Percentiles rank a stretch among this genome's conserved stretches.
Conservation (phyloP, 1,140 invertebrate genomes). For the Hyles vespertilio region DNA sequence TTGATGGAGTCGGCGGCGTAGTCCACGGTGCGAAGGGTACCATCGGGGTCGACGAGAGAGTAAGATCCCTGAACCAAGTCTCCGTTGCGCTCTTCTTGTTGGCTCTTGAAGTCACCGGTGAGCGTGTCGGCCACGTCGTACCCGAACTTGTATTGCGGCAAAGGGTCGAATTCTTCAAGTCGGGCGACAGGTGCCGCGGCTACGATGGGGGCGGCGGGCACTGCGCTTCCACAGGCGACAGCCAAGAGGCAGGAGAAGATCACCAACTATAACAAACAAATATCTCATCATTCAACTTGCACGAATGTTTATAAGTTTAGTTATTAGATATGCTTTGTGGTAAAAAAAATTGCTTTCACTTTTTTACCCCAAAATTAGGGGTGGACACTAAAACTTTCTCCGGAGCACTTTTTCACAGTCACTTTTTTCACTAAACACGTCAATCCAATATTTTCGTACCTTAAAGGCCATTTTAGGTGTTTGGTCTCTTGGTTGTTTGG, state of each 20-base stretch:
- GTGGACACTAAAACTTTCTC: slow-evolving; percentile 13
- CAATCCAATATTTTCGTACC: slow-evolving; percentile 51
- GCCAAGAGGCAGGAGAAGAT: slow-evolving; percentile 57
- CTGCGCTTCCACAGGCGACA: slow-evolving; percentile 48
- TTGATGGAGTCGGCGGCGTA: slow-evolving; percentile 78
- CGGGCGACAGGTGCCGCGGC: slow-evolving; percentile 58
- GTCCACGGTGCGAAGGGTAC: slow-evolving; percentile 75
- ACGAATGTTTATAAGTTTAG: slow-evolving; percentile 1
- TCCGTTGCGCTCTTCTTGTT: slow-evolving; percentile 78
- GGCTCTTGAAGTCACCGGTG: slow-evolving; percentile 79
- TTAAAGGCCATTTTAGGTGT: slow-evolving; percentile 60
- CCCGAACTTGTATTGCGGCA: slow-evolving; percentile 78
- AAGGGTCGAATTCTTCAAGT: slow-evolving; percentile 76
- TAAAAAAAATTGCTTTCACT: no score
- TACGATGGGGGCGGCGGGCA: slow-evolving; percentile 51
- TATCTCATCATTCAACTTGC: slow-evolving; percentile 5
- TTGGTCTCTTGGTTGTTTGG: slow-evolving; percentile 36
- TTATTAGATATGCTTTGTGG: no score
- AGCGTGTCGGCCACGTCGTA: slow-evolving; percentile 78
- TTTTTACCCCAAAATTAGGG: no score
- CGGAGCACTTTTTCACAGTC: slow-evolving; percentile 44
- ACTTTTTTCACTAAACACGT: slow-evolving; percentile 51
- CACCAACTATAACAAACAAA: slow-evolving; percentile 46
- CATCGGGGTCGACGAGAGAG: slow-evolving; percentile 77
- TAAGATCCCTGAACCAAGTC: slow-evolving; percentile 78